Evolutionary conservation across 2,888 invertebrate genomes (phyloP), one percentile per base, ranked within the genome.

Genomic region (Acronicta psi): DNA sequence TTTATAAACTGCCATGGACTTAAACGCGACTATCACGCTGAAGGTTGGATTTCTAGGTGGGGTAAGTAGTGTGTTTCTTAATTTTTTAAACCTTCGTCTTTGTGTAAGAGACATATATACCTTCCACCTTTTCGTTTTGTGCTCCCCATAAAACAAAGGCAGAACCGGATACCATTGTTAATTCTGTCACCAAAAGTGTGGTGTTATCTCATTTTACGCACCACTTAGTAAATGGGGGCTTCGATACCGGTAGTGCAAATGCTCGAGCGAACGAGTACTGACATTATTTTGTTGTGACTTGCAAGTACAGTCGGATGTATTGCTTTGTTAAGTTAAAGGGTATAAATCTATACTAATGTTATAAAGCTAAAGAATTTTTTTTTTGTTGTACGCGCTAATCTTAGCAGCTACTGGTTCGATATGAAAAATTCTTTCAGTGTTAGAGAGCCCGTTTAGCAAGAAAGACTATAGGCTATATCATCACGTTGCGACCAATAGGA

Each of bases 151-250:
- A 40, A 40, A 63, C 40, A 23, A 42, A 47, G 20, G 37, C 8
- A 43, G 31, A 37, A 69, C 41, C 49, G 41, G 47, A 49, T 45
- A 20, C 34, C 18, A 36, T 63, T 36, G 52, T 53, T 17, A 57
- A 38, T 50, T 57, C 47, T 57, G 67, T 59, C 63, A 60, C 63
- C 58, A 43, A 58, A 73, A 62, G 53, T 57, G 60, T 46, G 10
- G 54, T 51, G 65, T 78, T 79, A 82, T 80, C 80, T 29, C 43
- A 29, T 69, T 75, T 81, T 75, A 83, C 79, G 83, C 77, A 63
- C 77, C 84, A 83, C 75, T 85, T 82, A 67, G 52, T 52, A 74
- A 77, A 75, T 73, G 78, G 68, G 64, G 67, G 67, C 44, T 34
- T 31, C 47, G 50, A 69, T 65, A 65, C 36, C 25, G 37, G 31